These are phyloP conservation scores for Carlito syrichta DNA, from an alignment of 2,113 vertebrate species.

Conservation along the genomic window DNA sequence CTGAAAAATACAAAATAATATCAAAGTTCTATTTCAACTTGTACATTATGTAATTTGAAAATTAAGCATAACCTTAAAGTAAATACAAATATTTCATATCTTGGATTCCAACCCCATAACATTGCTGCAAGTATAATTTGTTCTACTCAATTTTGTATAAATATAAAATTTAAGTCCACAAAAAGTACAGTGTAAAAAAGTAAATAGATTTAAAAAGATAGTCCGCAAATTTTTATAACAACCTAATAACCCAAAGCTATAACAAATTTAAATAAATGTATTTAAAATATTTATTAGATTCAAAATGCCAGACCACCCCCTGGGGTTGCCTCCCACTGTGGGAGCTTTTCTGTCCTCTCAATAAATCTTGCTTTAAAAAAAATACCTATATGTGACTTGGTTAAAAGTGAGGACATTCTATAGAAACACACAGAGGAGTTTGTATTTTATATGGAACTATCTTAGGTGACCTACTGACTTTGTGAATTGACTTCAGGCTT, in stretches of 20 bases:
- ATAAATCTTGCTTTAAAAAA: too few relatives aligned
- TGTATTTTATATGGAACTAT: not conserved
- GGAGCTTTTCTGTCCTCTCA: too few relatives aligned
- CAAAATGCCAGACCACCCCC: too few relatives aligned
- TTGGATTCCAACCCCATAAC: not conserved
- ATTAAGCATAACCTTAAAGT: not conserved
- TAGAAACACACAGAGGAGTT: not conserved
- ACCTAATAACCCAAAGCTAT: not conserved
- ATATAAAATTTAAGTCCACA: not conserved
- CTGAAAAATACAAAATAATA: not conserved
- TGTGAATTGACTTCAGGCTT: not conserved
- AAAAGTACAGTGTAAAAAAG: not conserved
- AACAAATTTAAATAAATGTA: not conserved
- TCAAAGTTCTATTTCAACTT: not conserved
- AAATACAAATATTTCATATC: not conserved
- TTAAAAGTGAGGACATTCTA: not conserved
- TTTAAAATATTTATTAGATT: not conserved
- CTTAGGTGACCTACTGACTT: not conserved
- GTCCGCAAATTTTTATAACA: not conserved
- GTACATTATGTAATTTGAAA: not conserved
- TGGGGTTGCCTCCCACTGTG: too few relatives aligned
- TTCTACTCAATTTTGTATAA: not conserved
- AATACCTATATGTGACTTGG: not conserved
- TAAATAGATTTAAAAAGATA: not conserved
- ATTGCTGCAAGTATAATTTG: not conserved